Conservation (phyloP, 2,888 invertebrate species). For the Volucella inanis region DNA sequence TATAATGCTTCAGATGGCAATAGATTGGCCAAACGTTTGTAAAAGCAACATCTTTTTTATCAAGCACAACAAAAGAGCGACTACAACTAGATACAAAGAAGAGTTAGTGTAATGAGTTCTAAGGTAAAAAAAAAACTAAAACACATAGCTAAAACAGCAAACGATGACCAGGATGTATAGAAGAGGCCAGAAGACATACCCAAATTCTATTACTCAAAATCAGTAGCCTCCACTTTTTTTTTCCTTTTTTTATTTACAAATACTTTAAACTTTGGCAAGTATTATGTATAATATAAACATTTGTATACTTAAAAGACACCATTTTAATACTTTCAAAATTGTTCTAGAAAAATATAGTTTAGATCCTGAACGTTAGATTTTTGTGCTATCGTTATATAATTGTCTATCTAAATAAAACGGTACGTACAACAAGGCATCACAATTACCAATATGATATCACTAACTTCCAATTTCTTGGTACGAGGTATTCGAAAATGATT, state of each 20-base stretch:
- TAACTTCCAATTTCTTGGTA: slow-evolving; percentile 81
- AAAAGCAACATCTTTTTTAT: no score
- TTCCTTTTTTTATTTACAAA: neutral
- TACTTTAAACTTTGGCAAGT: slow-evolving; percentile 21
- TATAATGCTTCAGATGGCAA: no score
- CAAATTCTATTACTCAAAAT: neutral
- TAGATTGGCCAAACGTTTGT: no score
- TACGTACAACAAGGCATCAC: neutral
- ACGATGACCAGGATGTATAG: no score
- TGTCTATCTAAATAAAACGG: slow-evolving; percentile 21
- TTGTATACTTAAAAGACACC: slow-evolving; percentile 13
- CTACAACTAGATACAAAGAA: no score
- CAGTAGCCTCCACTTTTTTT: neutral
- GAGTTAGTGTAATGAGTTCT: no score
- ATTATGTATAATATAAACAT: slow-evolving; percentile 16
- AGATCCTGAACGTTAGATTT: slow-evolving; percentile 49
- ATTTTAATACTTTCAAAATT: slow-evolving; percentile 42
- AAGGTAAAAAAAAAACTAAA: no score
- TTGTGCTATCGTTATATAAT: slow-evolving; percentile 41
- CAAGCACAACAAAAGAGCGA: no score
- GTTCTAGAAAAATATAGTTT: slow-evolving; percentile 13
- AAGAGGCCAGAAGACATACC: neutral
- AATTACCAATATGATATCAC: neutral
- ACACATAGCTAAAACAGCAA: no score
- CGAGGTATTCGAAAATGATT: slow-evolving; percentile 77